These are phyloP conservation scores for Eretmochelys imbricata DNA, from an alignment of 2,113 vertebrate genomes.

Conservation along the genomic window DNA sequence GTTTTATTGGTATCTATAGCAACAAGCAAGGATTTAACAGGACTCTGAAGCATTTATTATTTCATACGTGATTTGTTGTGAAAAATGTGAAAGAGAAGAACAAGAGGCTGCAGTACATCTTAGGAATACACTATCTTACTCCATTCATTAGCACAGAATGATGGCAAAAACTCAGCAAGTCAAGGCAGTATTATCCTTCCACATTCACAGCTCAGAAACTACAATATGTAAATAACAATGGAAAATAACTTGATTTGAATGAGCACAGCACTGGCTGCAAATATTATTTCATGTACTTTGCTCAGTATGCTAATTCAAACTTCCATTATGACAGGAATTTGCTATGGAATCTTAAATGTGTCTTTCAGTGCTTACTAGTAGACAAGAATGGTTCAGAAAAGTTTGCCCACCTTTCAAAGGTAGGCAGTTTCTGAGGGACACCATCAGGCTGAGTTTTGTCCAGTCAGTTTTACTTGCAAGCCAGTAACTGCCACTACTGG, in stretches of 20 bases:
- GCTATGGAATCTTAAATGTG: neutral
- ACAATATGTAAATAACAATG: slow-evolving; percentile 31
- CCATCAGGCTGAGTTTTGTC: neutral
- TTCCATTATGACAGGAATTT: neutral
- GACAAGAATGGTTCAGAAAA: neutral
- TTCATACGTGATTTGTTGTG: slow-evolving; percentile 36
- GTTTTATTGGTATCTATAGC: slow-evolving; percentile 26
- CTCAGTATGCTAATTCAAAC: slow-evolving; percentile 26
- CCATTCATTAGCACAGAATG: slow-evolving; percentile 27
- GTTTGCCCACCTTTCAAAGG: neutral
- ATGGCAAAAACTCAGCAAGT: slow-evolving; percentile 19
- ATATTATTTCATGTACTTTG: slow-evolving; percentile 11
- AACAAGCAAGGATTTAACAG: slow-evolving; percentile 13
- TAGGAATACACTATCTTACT: slow-evolving; percentile 46
- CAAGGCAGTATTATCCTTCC: slow-evolving; percentile 17
- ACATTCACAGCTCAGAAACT: slow-evolving; percentile 14
- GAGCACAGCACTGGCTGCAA: neutral
- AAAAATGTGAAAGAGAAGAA: slow-evolving; percentile 49
- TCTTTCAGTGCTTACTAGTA: neutral
- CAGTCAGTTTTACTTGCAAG: neutral
- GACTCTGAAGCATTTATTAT: neutral
- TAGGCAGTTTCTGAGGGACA: neutral
- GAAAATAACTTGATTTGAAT: slow-evolving; percentile 26
- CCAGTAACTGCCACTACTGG: rapidly evolving
- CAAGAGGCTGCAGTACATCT: slow-evolving; percentile 29